Evolutionary conservation across 2,113 vertebrate species (phyloP).

Genomic region (Actinemys pallida): DNA sequence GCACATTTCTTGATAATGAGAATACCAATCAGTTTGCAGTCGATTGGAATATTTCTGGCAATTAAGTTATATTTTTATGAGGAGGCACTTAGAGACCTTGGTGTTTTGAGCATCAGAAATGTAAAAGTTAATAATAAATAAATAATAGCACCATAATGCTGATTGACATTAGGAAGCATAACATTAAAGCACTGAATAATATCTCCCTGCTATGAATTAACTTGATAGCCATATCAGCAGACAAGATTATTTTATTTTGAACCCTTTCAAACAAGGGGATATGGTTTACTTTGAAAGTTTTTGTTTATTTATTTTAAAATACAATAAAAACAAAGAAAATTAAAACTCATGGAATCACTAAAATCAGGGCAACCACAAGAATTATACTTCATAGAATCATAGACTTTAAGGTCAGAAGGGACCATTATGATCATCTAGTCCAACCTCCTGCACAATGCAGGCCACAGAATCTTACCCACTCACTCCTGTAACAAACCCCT

Average conservation of each 20-base stretch:
- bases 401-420: no score
- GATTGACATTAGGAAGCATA: not conserved
- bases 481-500: no score
- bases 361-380: not conserved
- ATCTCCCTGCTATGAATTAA: not conserved
- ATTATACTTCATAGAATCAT: not conserved
- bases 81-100: not conserved
- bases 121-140: not conserved
- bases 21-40: not conserved
- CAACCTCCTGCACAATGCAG: no score
- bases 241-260: not conserved
- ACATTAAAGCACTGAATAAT: slow-evolving; percentile 36
- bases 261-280: not conserved
- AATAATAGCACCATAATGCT: not conserved
- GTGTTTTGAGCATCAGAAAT: not conserved
- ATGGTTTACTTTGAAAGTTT: not conserved
- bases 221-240: not conserved
- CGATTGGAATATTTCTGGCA: not conserved
- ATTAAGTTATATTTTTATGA: not conserved
- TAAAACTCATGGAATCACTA: not conserved
- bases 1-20: not conserved
- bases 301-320: not conserved
- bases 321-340: not conserved
- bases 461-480: no score
- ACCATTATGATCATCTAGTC: no score